Percentiles rank a stretch among this genome's conserved stretches.
These are phyloP conservation scores for Vidua macroura DNA, from an alignment of 2,113 vertebrate species.

Conservation along the genomic window DNA sequence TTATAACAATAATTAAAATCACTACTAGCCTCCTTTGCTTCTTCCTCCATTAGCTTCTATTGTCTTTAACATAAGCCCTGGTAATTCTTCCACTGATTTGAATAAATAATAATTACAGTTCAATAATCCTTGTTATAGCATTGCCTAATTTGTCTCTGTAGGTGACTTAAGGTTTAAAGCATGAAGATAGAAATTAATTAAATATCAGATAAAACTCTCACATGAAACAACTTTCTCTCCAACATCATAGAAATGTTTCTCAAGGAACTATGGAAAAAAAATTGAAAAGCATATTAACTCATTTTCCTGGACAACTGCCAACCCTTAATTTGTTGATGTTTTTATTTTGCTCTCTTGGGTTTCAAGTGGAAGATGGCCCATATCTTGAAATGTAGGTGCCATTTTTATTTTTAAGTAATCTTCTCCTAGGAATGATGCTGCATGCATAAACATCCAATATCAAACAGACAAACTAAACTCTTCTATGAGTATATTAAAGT, in stretches of 20 bases:
- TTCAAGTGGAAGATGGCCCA: neutral
- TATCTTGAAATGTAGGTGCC: neutral
- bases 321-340: neutral
- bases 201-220: neutral
- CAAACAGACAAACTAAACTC: neutral
- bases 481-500: neutral
- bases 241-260: neutral
- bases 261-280: neutral
- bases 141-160: slow-evolving; percentile 14
- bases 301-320: neutral
- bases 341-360: neutral
- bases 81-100: slow-evolving; percentile 29
- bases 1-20: neutral
- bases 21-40: neutral
- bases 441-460: neutral
- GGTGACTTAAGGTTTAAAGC: slow-evolving; percentile 21
- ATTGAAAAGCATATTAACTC: neutral
- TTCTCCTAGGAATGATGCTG: neutral
- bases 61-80: neutral
- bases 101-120: slow-evolving; percentile 57
- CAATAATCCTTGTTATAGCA: slow-evolving; percentile 20
- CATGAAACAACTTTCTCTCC: neutral
- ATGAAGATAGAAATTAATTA: neutral
- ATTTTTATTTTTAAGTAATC: neutral
- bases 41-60: slow-evolving; percentile 21